Base-by-base conservation (phyloP, 2,797 vertebrate genomes). In the Novumbra hubbsi region DNA sequence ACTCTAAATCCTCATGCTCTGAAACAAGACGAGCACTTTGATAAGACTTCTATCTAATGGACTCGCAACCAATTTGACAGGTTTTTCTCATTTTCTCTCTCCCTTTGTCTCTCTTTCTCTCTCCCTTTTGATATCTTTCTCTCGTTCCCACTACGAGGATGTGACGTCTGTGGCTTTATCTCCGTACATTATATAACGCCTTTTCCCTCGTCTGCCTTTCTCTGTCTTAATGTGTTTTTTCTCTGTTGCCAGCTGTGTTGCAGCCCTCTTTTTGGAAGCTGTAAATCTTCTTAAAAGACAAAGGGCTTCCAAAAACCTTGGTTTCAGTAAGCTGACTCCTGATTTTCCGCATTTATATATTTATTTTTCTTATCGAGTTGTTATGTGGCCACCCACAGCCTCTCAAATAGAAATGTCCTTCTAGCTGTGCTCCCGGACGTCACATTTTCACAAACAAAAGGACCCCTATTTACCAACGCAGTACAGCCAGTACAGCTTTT, bases 381-480 rank as follows among this genome's bases (percentile, higher is more conserved):
- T 63, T 48, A 19, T 15, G 38, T 49, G 24, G 80, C 83, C 85
- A 88, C 80, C 83, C 80, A 72, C 81, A 77, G 81, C 83, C 65
- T 28, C 79, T 75, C 68, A 84, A 86, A 86, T 80, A 81, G 84
- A 38, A 80, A 73, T 34, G 79, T 6, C 30, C 87, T 87, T 82
- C 16, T 73, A 55, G 78, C 83, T 85, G 81, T 71, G 85, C 68
- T 74, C 88, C 87, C 90, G 88, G 87, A 88, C 81, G 85, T 86
- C 86, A 83, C 82, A 78, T 74, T n/a, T n/a, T 62, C 79, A 81
- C 82, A 84, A 85, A 81, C 78, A 76, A 87, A 87, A 83, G 80
- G 57, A 19, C 68, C 80, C 68, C 63, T 75, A 76, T 80, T 80
- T 86, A 85, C 74, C 76, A 75, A 75, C 74, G 84, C 78, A 83